A percentile compares a stretch with the other conserved stretches of the same genome.
Evolutionary conservation across 2,888 invertebrate genomes (phyloP).

Genomic region (Cerceris rybyensis): DNA sequence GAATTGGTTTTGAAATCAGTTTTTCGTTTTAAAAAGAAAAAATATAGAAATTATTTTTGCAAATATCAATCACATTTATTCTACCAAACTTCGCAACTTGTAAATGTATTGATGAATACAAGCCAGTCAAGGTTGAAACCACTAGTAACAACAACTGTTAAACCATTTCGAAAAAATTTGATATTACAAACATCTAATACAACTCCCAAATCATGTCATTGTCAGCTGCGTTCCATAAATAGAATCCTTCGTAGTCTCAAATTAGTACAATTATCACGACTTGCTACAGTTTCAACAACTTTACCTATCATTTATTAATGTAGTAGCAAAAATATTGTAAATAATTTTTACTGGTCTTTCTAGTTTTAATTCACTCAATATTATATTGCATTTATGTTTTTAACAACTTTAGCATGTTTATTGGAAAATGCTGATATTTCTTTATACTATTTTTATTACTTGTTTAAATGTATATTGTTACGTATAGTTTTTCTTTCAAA

Average conservation of each 20-base stretch:
- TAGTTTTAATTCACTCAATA: too few species aligned
- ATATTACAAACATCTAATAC: conserved; percentile 51
- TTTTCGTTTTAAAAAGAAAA: too few species aligned
- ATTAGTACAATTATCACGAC: conserved; percentile 33
- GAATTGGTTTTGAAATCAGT: too few species aligned
- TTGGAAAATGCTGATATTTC: too few species aligned
- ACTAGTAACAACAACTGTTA: conserved; percentile 60
- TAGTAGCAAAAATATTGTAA: neutral
- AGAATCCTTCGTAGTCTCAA: conserved; percentile 57
- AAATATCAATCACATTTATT: too few species aligned
- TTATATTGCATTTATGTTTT: too few species aligned
- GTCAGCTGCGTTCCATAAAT: conserved; percentile 20
- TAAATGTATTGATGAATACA: conserved; percentile 66
- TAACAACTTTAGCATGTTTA: too few species aligned
- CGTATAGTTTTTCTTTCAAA: conserved; percentile 13
- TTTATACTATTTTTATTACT: neutral
- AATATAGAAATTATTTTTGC: too few species aligned
- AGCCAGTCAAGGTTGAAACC: conserved; percentile 48
- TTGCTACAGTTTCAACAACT: conserved; percentile 51
- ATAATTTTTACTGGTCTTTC: neutral
- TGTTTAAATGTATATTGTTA: conserved; percentile 20
- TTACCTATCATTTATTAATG: conserved; percentile 57
- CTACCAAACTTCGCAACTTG: too few species aligned
- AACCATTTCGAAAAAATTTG: conserved; percentile 71
- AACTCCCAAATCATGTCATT: conserved; percentile 30